Conservation (phyloP, 2,888 invertebrate species). For the Trachelus troglodyta region DNA sequence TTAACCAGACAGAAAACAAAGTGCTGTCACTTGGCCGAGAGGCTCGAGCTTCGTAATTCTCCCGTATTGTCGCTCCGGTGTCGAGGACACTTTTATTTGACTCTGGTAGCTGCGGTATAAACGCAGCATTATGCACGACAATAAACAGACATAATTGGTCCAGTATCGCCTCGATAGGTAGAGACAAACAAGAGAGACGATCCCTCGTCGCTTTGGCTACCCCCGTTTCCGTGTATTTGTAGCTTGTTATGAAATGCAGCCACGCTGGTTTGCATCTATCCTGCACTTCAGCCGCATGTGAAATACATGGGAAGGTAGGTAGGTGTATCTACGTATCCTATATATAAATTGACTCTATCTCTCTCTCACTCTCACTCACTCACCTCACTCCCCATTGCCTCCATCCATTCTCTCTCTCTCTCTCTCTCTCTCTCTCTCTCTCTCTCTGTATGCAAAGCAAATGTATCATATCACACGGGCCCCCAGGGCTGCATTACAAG, state of each 20-base stretch:
- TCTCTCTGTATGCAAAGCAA: conserved; percentile 52
- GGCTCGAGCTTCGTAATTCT: background rate
- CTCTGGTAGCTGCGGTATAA: background rate
- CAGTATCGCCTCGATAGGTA: conserved; percentile 45
- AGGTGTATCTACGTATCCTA: background rate
- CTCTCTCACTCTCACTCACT: conserved; percentile 23
- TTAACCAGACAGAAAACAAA: background rate
- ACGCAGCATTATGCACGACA: conserved; percentile 20
- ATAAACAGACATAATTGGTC: conserved; percentile 57
- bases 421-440: conserved; percentile 16
- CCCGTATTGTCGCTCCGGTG: background rate
- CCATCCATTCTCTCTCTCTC: conserved; percentile 8
- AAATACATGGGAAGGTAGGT: background rate
- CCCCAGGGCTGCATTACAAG: conserved; percentile 62
- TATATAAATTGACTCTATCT: background rate
- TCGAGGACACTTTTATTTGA: background rate
- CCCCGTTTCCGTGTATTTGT: conserved; percentile 41
- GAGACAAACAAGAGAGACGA: conserved; percentile 37
- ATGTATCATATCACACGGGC: conserved; percentile 61
- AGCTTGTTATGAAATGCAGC: conserved; percentile 52
- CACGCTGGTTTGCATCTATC: conserved; percentile 38
- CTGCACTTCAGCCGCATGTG: conserved; percentile 19
- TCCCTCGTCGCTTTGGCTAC: conserved; percentile 23
- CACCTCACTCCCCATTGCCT: conserved; percentile 8
- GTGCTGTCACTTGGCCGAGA: background rate